Evolutionary conservation across 1,140 invertebrate genomes (phyloP).

Genomic region (Aporrectodea caliginosa): DNA sequence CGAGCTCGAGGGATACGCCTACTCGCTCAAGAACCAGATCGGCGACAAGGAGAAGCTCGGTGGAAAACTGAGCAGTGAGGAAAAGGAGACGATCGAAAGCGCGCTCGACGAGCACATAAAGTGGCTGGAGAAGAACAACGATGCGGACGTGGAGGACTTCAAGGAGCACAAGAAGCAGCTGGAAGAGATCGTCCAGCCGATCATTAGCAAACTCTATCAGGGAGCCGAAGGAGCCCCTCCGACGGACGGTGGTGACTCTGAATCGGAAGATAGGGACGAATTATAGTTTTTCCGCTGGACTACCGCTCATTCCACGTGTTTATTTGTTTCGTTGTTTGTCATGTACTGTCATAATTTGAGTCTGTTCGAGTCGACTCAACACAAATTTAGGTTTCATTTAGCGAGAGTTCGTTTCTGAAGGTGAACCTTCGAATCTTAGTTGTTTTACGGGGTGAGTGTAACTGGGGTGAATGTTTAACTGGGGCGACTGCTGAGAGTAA

Average conservation of each 20-base stretch:
- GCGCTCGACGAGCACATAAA: constrained; percentile 95
- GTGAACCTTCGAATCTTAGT: too few relatives aligned
- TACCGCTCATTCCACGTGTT: too few relatives aligned
- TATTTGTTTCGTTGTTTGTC: too few relatives aligned
- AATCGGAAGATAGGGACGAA: constrained; percentile 76
- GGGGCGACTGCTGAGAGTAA: too few relatives aligned
- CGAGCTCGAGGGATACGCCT: constrained; percentile 87
- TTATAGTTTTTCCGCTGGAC: too few relatives aligned
- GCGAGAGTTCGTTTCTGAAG: too few relatives aligned
- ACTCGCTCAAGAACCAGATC: constrained; percentile 95
- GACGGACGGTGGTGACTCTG: constrained; percentile 68
- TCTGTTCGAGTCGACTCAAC: too few relatives aligned
- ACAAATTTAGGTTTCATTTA: too few relatives aligned
- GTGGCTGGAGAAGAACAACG: constrained; percentile 94
- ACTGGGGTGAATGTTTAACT: too few relatives aligned
- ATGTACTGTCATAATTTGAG: too few relatives aligned
- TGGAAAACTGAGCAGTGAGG: constrained; percentile 80
- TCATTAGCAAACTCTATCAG: too few relatives aligned
- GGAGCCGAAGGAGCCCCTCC: constrained; percentile 65
- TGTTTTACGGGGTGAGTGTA: too few relatives aligned
- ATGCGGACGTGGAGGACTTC: constrained; percentile 88
- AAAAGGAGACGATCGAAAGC: constrained; percentile 90
- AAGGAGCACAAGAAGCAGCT: constrained; percentile 96
- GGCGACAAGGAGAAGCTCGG: constrained; percentile 97
- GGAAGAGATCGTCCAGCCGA: constrained; percentile 92